Percentiles rank a stretch among this genome's conserved stretches.
These are phyloP conservation scores for Drosophila crucigera DNA, from an alignment of 2,888 invertebrate species.

Conservation along the genomic window DNA sequence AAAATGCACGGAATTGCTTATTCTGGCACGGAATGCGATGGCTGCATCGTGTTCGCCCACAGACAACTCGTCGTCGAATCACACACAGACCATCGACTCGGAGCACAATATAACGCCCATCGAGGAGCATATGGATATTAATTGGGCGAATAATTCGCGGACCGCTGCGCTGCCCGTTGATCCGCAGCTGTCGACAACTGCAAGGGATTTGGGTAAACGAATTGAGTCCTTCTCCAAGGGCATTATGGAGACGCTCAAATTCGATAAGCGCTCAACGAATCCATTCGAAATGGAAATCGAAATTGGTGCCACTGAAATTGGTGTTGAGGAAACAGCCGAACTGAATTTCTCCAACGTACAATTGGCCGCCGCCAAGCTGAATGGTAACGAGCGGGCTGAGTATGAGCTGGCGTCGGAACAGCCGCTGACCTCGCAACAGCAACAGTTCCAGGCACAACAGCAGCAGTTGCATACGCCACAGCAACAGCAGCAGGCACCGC, in stretches of 20 bases:
- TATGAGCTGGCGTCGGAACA: conserved; percentile 79
- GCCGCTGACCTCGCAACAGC: conserved; percentile 29
- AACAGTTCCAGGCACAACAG: conserved; percentile 34
- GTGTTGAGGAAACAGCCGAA: conserved; percentile 83
- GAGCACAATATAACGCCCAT: conserved; percentile 86
- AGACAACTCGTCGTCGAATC: conserved; percentile 86
- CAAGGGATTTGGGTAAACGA: conserved; percentile 85
- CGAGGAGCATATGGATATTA: conserved; percentile 85
- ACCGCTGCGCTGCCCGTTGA: conserved; percentile 83
- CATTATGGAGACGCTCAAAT: conserved; percentile 85
- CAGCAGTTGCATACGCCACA: conserved; percentile 25
- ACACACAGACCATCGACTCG: conserved; percentile 85
- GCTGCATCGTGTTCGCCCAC: conserved; percentile 87
- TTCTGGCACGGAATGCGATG: conserved; percentile 90
- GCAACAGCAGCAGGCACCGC: conserved; percentile 18
- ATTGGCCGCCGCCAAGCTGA: conserved; percentile 81
- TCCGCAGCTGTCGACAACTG: conserved; percentile 81
- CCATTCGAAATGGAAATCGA: conserved; percentile 86
- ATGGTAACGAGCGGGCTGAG: conserved; percentile 84
- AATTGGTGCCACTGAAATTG: conserved; percentile 85
- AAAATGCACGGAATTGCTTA: conserved; percentile 91
- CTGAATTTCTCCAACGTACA: conserved; percentile 83
- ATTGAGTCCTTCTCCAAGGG: conserved; percentile 85
- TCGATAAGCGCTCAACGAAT: conserved; percentile 85
- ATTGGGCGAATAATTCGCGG: conserved; percentile 85